Conservation (phyloP, 2,888 invertebrate species). For the Nephrotoma guestfalica region DNA sequence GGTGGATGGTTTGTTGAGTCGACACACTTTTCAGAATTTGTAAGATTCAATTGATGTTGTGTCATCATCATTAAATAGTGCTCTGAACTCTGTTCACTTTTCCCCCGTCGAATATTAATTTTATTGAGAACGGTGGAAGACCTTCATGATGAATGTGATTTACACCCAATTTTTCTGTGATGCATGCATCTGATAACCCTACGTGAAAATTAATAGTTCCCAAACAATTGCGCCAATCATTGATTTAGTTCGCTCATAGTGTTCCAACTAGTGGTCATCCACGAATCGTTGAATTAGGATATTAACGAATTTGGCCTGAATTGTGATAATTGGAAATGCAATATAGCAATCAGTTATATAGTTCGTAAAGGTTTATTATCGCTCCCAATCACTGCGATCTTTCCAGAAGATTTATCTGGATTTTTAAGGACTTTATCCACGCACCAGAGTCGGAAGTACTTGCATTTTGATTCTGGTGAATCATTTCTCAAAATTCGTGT, state of each 20-base stretch:
- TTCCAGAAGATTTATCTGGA: background rate
- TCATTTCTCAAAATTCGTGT: background rate
- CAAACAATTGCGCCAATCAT: background rate
- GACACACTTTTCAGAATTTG: background rate
- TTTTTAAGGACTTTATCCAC: background rate
- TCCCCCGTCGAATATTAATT: background rate
- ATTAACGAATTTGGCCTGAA: background rate
- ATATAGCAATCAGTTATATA: background rate
- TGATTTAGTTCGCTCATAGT: background rate
- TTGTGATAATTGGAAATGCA: background rate
- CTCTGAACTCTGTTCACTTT: background rate
- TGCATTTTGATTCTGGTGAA: background rate
- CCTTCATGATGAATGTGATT: background rate
- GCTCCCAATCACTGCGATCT: background rate
- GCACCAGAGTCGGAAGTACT: background rate
- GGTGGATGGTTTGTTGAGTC: background rate
- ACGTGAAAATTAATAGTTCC: background rate
- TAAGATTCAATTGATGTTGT: background rate
- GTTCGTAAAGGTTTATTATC: background rate
- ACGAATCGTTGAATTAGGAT: background rate
- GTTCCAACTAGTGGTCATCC: background rate
- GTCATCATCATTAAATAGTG: background rate
- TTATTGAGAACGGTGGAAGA: background rate
- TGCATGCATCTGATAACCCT: background rate
- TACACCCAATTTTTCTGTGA: background rate